phyloP scores from a whole-genome alignment of 2,113 vertebrate species.

The Percina caprodes region DNA sequence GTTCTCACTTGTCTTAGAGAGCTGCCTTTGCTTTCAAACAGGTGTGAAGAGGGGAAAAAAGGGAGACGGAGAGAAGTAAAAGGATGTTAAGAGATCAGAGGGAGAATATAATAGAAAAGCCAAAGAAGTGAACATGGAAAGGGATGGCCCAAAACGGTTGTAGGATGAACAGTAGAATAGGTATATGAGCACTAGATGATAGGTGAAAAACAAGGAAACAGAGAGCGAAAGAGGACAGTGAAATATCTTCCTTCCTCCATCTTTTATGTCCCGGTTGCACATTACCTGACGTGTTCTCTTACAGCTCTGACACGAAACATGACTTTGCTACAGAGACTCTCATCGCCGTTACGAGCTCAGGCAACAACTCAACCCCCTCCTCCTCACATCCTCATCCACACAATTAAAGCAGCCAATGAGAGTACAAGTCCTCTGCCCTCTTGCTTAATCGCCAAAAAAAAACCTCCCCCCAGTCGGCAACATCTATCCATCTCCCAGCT shows the following conservation, averaged over 20 bases:
- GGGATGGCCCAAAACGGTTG: conserved; percentile 12
- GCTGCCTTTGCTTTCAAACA: conserved; percentile 70
- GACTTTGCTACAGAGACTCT: conserved; percentile 68
- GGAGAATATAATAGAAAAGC: conserved; percentile 9
- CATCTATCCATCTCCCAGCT: conserved; percentile 23
- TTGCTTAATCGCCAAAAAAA: conserved; percentile 40
- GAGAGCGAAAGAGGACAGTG: conserved; percentile 13
- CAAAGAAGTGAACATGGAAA: conserved; percentile 31
- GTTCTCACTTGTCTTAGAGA: conserved; percentile 79
- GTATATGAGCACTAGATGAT: conserved; percentile 43
- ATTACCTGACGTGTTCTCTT: conserved; percentile 79
- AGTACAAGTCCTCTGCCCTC: conserved; percentile 47
- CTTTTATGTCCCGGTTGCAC: conserved; percentile 74
- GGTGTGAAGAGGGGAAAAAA: conserved; percentile 57
- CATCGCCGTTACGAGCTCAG: conserved; percentile 32
- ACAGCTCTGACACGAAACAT: conserved; percentile 75
- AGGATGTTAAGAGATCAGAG: conserved; percentile 20
- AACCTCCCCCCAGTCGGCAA: conserved; percentile 6
- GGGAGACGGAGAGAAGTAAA: conserved; percentile 13
- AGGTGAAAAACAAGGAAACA: conserved; percentile 24
- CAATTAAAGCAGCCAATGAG: conserved; percentile 66
- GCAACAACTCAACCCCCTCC: conserved; percentile 13
- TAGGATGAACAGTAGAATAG: conserved; percentile 47
- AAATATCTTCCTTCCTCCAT: conserved; percentile 63
- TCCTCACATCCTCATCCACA: conserved; percentile 26